phyloP scores from a whole-genome alignment of 2,888 invertebrate species.

The Euplagia quadripunctaria region DNA sequence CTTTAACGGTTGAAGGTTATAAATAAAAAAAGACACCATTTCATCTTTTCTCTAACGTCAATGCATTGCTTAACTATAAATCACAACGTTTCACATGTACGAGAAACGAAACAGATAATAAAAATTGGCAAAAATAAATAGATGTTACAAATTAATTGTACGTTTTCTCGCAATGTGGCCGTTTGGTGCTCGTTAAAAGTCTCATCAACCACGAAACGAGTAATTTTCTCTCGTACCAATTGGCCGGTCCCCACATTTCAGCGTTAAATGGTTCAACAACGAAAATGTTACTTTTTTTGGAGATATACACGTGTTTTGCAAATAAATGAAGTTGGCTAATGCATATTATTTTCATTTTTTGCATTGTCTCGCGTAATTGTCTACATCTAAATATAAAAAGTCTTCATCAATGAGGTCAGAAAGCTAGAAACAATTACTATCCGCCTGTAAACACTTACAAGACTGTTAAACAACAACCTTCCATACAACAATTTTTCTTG shows the following conservation, averaged over 20 bases:
- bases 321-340: not conserved
- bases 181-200: conserved; percentile 65
- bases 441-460: not conserved
- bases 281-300: conserved; percentile 17
- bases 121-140: conserved; percentile 47
- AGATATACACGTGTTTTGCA: conserved; percentile 9
- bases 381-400: not conserved
- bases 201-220: conserved; percentile 59
- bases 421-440: not conserved
- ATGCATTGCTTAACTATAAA: not conserved
- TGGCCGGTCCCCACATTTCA: conserved; percentile 22
- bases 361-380: not conserved
- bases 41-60: not conserved
- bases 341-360: not conserved
- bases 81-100: conserved; percentile 33
- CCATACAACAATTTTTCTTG: no score
- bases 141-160: conserved; percentile 57
- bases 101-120: conserved; percentile 37
- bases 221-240: conserved; percentile 54
- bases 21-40: not conserved
- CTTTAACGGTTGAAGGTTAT: no score
- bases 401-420: not conserved
- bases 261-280: conserved; percentile 24
- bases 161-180: conserved; percentile 56
- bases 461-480: no score